Percentiles rank a stretch among this genome's conserved stretches.
phyloP scores from a whole-genome alignment of 2,888 invertebrate species.

The Dasysyrphus tricinctus region DNA sequence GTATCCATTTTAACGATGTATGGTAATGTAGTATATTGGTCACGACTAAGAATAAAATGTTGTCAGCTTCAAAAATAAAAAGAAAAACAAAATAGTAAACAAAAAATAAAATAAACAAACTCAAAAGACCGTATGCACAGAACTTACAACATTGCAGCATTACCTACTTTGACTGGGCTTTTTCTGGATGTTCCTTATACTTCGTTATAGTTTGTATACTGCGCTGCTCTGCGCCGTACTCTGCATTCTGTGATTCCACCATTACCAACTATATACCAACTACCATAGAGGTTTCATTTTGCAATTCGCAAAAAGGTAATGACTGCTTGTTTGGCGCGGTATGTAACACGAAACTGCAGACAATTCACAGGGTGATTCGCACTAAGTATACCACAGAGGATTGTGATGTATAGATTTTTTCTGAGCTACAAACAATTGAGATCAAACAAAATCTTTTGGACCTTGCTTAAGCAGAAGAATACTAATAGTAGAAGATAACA shows the following conservation, averaged over 20 bases:
- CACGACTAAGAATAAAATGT: conserved; percentile 70
- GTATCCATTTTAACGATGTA: conserved; percentile 59
- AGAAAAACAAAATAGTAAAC: conserved; percentile 34
- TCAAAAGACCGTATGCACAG: conserved; percentile 38
- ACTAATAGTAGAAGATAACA: no score
- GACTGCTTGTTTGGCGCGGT: conserved; percentile 41
- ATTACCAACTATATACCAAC: conserved; percentile 15
- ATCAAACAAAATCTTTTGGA: no score
- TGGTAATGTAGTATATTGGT: conserved; percentile 65
- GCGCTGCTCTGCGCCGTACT: not conserved
- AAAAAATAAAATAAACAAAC: conserved; percentile 49
- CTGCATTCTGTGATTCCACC: conserved; percentile 25
- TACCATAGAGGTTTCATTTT: conserved; percentile 45
- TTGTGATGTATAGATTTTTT: no score
- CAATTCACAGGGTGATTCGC: conserved; percentile 5
- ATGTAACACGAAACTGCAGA: conserved; percentile 43
- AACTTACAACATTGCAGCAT: conserved; percentile 20
- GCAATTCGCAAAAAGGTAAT: conserved; percentile 55
- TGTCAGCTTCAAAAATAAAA: conserved; percentile 48
- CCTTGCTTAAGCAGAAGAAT: no score
- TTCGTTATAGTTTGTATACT: not conserved
- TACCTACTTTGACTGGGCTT: conserved; percentile 28
- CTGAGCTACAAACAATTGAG: no score
- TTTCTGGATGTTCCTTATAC: conserved; percentile 17
- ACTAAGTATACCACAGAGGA: no score